Conservation (phyloP, 30 jellyfish, hydroid and myxozoan species). For the Cassiopea andromeda region DNA sequence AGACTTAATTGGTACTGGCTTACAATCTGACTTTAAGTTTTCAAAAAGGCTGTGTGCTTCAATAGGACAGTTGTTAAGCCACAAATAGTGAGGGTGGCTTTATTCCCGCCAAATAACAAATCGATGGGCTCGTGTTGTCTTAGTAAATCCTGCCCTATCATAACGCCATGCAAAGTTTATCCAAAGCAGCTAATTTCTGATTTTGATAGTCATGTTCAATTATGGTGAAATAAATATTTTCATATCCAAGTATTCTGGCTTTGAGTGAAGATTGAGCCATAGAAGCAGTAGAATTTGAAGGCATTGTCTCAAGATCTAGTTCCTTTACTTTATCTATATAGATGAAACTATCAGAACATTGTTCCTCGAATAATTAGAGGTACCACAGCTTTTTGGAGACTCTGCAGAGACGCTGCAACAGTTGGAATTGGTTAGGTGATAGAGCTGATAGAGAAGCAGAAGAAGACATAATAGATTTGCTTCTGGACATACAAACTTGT, state of each 20-base stretch:
- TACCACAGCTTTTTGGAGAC: conserved; percentile 20
- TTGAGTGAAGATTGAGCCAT: conserved; percentile 43
- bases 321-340: not conserved
- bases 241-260: conserved; percentile 32
- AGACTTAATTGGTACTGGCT: conserved; percentile 84
- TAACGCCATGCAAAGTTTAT: conserved; percentile 34
- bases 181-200: conserved; percentile 3
- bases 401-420: conserved; percentile 10
- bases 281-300: conserved; percentile 15
- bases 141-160: conserved; percentile 52
- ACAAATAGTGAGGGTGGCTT: conserved; percentile 32
- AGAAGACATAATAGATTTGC: not conserved
- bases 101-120: conserved; percentile 21
- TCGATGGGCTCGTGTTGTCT: conserved; percentile 24
- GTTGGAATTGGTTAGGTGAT: not conserved
- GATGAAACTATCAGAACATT: conserved; percentile 35
- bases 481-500: not conserved
- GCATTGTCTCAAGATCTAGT: not conserved
- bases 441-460: conserved; percentile 14
- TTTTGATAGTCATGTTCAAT: not conserved
- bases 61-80: conserved; percentile 40
- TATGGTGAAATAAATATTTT: not conserved
- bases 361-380: not conserved
- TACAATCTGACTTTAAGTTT: conserved; percentile 57
- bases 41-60: conserved; percentile 52